A percentile compares a stretch with the other conserved stretches of the same genome.
Conservation (phyloP, 2,888 invertebrate species). For the Hyposoter didymator region DNA sequence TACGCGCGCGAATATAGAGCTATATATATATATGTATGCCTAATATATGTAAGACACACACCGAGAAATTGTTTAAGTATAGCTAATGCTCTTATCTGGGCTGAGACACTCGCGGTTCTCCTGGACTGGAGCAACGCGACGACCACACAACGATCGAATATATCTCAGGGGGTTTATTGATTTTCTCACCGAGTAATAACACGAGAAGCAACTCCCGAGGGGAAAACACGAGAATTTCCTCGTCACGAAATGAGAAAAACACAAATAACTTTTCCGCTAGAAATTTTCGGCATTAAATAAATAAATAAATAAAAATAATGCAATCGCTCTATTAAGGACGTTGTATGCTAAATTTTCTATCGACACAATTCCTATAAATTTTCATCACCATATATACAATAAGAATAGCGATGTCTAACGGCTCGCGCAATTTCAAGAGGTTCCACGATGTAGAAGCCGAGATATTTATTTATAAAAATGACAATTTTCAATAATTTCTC, state of each 20-base stretch:
- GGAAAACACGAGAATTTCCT: conserved; percentile 4
- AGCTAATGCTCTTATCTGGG: conserved; percentile 60
- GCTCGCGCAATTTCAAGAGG: too few species aligned
- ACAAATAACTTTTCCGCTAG: background rate
- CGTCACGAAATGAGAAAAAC: background rate
- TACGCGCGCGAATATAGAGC: background rate
- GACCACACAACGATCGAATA: conserved; percentile 54
- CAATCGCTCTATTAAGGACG: background rate
- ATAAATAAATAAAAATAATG: background rate
- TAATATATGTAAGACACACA: conserved; percentile 3
- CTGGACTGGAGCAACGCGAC: conserved; percentile 27
- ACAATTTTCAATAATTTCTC: too few species aligned
- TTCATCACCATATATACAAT: too few species aligned
- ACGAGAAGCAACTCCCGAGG: conserved; percentile 15
- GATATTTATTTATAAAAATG: too few species aligned
- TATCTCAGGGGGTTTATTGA: conserved; percentile 54
- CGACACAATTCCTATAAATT: too few species aligned
- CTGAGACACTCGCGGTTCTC: conserved; percentile 55
- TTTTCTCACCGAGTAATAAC: conserved; percentile 56
- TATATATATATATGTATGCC: background rate
- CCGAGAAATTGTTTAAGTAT: background rate
- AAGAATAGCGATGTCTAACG: too few species aligned
- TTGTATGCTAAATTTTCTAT: too few species aligned
- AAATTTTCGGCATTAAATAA: background rate
- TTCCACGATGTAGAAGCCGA: too few species aligned